phyloP scores from a whole-genome alignment of 64 coral and sea anemone genomes.

The Pocillopora verrucosa region DNA sequence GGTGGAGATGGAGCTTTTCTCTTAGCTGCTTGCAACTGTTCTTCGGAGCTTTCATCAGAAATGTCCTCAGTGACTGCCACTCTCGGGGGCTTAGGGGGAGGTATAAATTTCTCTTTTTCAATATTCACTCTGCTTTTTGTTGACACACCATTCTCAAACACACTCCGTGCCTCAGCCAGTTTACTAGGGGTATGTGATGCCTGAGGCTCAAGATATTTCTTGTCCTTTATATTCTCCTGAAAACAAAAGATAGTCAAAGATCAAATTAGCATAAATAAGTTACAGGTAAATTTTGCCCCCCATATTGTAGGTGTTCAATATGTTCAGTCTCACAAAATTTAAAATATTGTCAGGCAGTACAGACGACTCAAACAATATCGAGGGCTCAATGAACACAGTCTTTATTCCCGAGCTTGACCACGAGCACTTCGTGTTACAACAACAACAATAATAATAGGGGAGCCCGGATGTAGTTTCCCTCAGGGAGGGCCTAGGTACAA shows the following conservation, averaged over 20 bases:
- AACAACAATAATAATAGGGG: too few relatives aligned
- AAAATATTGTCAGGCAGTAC: too few relatives aligned
- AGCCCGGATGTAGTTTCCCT: too few relatives aligned
- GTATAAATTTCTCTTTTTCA: constrained; percentile 14
- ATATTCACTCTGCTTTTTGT: neutral
- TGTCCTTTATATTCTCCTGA: constrained; percentile 33
- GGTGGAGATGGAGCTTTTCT: constrained; percentile 76
- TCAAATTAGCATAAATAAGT: neutral
- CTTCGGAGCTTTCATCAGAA: constrained; percentile 9
- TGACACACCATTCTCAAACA: constrained; percentile 47
- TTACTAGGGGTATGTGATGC: constrained; percentile 36
- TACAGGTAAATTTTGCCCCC: neutral
- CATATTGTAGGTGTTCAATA: too few relatives aligned
- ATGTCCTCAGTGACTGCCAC: constrained; percentile 8
- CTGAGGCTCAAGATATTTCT: neutral
- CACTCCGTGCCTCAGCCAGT: constrained; percentile 19
- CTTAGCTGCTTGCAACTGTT: constrained; percentile 49
- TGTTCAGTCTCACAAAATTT: too few relatives aligned
- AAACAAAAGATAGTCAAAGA: neutral
- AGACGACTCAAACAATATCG: too few relatives aligned
- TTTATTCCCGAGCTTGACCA: too few relatives aligned
- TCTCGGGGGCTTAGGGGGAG: constrained; percentile 70
- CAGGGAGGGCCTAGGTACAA: too few relatives aligned
- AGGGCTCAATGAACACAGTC: too few relatives aligned
- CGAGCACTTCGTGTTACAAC: too few relatives aligned